phyloP scores from a whole-genome alignment of 2,797 vertebrate species.

The Melanotaenia pygmaea region DNA sequence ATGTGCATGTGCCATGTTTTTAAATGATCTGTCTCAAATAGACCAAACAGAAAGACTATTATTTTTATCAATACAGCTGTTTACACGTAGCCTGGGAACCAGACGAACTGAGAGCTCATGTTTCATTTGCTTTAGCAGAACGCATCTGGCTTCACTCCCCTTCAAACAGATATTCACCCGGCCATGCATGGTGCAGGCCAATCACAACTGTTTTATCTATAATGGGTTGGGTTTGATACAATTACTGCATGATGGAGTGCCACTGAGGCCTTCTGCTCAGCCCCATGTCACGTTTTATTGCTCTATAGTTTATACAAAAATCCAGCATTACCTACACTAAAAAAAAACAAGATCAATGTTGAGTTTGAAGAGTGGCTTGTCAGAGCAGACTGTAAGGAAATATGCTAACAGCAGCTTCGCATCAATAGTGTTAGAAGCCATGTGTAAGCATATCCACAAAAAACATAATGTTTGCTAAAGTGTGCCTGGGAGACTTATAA shows the following conservation, averaged over 20 bases:
- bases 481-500: too few relatives aligned
- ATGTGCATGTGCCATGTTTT: background rate
- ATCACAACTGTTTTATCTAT: background rate
- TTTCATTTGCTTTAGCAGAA: conserved; percentile 19
- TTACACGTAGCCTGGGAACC: conserved; percentile 10
- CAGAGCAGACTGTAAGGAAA: too few relatives aligned
- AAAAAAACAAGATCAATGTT: too few relatives aligned
- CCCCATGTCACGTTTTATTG: background rate
- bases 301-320: background rate
- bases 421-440: too few relatives aligned
- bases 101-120: conserved; percentile 1
- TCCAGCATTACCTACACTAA: too few relatives aligned
- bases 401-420: too few relatives aligned
- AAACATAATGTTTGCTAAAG: too few relatives aligned
- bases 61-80: conserved; percentile 11
- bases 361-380: too few relatives aligned
- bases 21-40: background rate
- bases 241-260: background rate
- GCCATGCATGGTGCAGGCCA: background rate
- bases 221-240: background rate
- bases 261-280: background rate
- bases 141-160: conserved; percentile 1
- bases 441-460: too few relatives aligned
- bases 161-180: background rate
- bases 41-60: conserved; percentile 2